Conservation (phyloP, 2,888 invertebrate genomes). For the Prenolepis imparis region DNA sequence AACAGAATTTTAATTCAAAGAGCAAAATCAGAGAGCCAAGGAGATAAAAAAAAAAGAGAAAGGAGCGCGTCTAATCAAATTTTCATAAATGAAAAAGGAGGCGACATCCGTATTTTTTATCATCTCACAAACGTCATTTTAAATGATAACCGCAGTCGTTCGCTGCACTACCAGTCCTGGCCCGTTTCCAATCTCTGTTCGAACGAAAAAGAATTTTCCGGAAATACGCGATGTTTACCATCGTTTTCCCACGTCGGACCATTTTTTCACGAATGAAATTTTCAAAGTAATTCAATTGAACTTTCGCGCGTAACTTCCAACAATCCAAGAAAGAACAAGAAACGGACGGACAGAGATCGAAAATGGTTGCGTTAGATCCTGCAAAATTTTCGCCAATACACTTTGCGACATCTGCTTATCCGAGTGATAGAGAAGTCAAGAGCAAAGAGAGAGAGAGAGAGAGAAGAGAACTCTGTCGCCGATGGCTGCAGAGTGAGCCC, state of each 20-base stretch:
- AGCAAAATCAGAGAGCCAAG: background rate
- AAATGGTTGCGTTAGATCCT: constrained; percentile 62
- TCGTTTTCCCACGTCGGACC: background rate
- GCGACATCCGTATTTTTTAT: constrained; percentile 20
- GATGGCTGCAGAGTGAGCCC: background rate
- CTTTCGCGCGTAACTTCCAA: background rate
- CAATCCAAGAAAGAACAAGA: background rate
- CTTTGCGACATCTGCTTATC: constrained; percentile 70
- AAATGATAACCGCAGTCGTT: constrained; percentile 39
- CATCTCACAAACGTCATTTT: constrained; percentile 34
- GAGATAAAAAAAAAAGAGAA: background rate
- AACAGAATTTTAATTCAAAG: constrained; percentile 28
- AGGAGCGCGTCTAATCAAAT: background rate
- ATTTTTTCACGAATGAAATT: constrained; percentile 17
- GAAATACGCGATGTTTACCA: background rate
- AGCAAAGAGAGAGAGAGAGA: background rate
- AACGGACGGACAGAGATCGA: background rate
- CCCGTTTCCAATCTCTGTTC: constrained; percentile 27
- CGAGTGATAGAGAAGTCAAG: constrained; percentile 27
- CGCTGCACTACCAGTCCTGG: constrained; percentile 19
- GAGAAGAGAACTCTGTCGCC: background rate
- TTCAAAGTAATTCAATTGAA: constrained; percentile 18
- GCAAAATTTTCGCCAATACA: constrained; percentile 68
- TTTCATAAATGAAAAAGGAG: constrained; percentile 20
- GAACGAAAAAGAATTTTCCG: constrained; percentile 44